Evolutionary conservation across 2,888 invertebrate species (phyloP).

Genomic region (Magallana nippona): DNA sequence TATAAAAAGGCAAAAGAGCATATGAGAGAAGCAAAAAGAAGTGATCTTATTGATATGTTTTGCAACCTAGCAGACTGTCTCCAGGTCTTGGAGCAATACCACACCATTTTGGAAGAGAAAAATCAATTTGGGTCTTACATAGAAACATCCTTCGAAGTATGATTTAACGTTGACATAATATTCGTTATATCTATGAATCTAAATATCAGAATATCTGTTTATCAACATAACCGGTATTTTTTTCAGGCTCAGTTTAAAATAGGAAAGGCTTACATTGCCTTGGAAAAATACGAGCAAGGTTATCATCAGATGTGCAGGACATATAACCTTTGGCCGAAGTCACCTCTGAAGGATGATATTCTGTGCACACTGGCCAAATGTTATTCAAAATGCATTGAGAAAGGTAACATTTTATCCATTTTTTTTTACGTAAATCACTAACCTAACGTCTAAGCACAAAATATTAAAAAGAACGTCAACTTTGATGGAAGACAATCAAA

Average conservation of each 20-base stretch:
- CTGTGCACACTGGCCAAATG: not conserved
- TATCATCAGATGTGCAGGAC: not conserved
- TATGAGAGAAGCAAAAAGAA: slow-evolving; percentile 42
- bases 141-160: slow-evolving; percentile 69
- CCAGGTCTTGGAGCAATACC: slow-evolving; percentile 51
- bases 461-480: too few species aligned
- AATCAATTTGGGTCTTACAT: slow-evolving; percentile 61
- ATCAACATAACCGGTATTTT: not conserved
- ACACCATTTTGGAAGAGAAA: slow-evolving; percentile 60
- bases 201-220: too few species aligned
- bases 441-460: too few species aligned
- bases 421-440: too few species aligned
- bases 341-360: not conserved
- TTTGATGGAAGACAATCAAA: too few species aligned
- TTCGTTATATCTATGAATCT: too few species aligned
- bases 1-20: not conserved
- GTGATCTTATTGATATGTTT: slow-evolving; percentile 63
- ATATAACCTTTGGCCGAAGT: not conserved
- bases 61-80: slow-evolving; percentile 66
- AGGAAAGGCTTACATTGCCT: slow-evolving; percentile 53
- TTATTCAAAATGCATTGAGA: too few species aligned
- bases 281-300: slow-evolving; percentile 51
- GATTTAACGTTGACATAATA: not conserved
- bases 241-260: slow-evolving; percentile 61
- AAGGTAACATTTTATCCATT: too few species aligned